Base-by-base conservation (phyloP, 2,888 invertebrate species). In the Callosobruchus maculatus region DNA sequence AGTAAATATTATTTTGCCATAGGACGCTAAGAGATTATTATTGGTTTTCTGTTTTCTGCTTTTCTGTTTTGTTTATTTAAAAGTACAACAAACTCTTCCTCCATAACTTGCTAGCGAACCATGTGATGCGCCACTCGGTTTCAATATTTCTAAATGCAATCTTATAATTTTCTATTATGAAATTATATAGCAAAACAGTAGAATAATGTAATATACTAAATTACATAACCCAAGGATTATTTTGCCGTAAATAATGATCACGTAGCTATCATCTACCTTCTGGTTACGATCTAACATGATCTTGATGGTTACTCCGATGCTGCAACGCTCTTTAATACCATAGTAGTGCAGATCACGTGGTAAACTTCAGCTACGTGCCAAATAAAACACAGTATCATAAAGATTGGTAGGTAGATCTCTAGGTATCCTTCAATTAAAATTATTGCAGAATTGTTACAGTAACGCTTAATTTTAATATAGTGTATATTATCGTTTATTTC, bases 401-500 rank as follows among this genome's bases (percentile, higher is more conserved):
- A 49, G 49, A 49, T 49, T 49, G 49, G 9, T 1, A 7, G 49
- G 49, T 49, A 49, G 13, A 49, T 49, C 49, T 13, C 1, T 49
- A 7, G 1, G 18, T 7, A 49, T 13, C 18, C 4, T 49, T 26
- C 26, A 26, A 26, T 49, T 49, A 13, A 18, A 49, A 49, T 13
- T 49, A 49, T 49, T 49, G n/a, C 49, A 49, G 18, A 49, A 18
- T 18, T 13, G 13, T 18, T 49, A 13, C 13, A 49, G 49, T 26
- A 26, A 26, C 26, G 26, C 26, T 26, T 26, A 26, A 26, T 26
- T 26, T 26, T 2, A 26, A 7, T 26, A 26, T 26, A 26, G 3
- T 72, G 22, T 72, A 72, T 31, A 67, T 22, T 67, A 22, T 21
- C 67, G 22, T 67, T 20, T 22, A 72, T 67, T 21, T 72, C n/a